These are phyloP conservation scores for Epinotia demarniana DNA, from an alignment of 2,888 invertebrate species.

Conservation along the genomic window DNA sequence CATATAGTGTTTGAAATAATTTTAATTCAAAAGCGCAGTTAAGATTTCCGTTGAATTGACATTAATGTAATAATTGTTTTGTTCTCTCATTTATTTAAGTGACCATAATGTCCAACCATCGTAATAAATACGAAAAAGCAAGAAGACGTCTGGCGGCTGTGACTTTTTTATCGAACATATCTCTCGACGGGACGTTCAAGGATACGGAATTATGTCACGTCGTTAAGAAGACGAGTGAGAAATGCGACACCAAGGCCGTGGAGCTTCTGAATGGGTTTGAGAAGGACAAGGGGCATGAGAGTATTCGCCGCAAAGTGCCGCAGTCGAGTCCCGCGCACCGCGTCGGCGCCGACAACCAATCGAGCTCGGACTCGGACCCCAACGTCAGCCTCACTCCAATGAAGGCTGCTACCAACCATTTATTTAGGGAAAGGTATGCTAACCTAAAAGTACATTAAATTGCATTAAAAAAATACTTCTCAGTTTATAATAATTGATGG, in stretches of 20 bases:
- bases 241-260: slow-evolving; percentile 55
- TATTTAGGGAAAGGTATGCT: slow-evolving; percentile 86
- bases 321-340: slow-evolving; percentile 72
- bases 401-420: slow-evolving; percentile 74
- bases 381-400: slow-evolving; percentile 87
- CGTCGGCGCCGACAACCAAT: slow-evolving; percentile 79
- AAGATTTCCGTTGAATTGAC: not conserved
- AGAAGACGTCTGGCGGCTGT: slow-evolving; percentile 95
- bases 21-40: slow-evolving; percentile 4
- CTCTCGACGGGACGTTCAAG: slow-evolving; percentile 94
- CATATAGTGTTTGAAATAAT: not conserved
- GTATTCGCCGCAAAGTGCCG: slow-evolving; percentile 64
- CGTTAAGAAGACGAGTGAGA: slow-evolving; percentile 63
- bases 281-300: slow-evolving; percentile 61
- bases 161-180: slow-evolving; percentile 97
- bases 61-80: slow-evolving; percentile 8
- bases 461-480: no score
- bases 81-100: not conserved
- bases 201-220: slow-evolving; percentile 83
- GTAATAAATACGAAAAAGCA: slow-evolving; percentile 86
- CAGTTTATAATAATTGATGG: not conserved
- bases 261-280: slow-evolving; percentile 59
- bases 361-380: slow-evolving; percentile 91
- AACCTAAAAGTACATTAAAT: slow-evolving; percentile 24
- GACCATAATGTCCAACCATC: slow-evolving; percentile 66